phyloP scores from a whole-genome alignment of 1,140 invertebrate genomes.

The Pararge aegeria region DNA sequence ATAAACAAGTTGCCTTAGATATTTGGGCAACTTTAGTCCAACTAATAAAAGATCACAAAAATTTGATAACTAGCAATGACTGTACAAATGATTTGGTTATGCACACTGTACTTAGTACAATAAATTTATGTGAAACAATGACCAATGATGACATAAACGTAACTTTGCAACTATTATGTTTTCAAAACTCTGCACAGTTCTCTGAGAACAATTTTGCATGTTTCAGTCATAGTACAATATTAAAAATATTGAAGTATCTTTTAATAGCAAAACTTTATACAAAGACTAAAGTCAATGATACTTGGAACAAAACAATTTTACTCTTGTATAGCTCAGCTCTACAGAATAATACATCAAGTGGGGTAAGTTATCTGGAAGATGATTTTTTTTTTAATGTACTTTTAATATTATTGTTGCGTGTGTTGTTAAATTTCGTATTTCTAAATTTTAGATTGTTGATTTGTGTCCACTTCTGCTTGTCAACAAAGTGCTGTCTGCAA shows the following conservation, averaged over 20 bases:
- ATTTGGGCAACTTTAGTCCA: slow-evolving; percentile 40
- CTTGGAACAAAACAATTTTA: slow-evolving; percentile 38
- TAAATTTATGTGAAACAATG: slow-evolving; percentile 30
- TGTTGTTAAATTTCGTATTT: background rate
- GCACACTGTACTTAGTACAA: slow-evolving; percentile 40
- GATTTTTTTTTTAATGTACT: background rate
- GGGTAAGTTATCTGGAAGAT: slow-evolving; percentile 35
- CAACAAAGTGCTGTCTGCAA: slow-evolving; percentile 48
- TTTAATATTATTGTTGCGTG: background rate
- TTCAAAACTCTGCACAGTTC: slow-evolving; percentile 35
- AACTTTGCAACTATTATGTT: slow-evolving; percentile 44
- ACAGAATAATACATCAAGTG: slow-evolving; percentile 24
- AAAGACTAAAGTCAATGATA: slow-evolving; percentile 39
- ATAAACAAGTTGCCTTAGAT: slow-evolving; percentile 21
- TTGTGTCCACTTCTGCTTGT: slow-evolving; percentile 48
- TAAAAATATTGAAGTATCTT: slow-evolving; percentile 31
- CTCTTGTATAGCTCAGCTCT: slow-evolving; percentile 33
- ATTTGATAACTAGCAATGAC: slow-evolving; percentile 31
- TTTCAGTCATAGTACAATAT: slow-evolving; percentile 27
- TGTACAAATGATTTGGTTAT: slow-evolving; percentile 35
- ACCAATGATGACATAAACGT: slow-evolving; percentile 30
- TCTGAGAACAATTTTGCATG: slow-evolving; percentile 27
- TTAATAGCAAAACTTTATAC: slow-evolving; percentile 37
- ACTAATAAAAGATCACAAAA: slow-evolving; percentile 37
- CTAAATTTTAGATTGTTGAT: background rate